Percentiles rank a stretch among this genome's conserved stretches.
These are phyloP conservation scores for Myripristis murdjan DNA, from an alignment of 2,797 vertebrate species.

Conservation along the genomic window DNA sequence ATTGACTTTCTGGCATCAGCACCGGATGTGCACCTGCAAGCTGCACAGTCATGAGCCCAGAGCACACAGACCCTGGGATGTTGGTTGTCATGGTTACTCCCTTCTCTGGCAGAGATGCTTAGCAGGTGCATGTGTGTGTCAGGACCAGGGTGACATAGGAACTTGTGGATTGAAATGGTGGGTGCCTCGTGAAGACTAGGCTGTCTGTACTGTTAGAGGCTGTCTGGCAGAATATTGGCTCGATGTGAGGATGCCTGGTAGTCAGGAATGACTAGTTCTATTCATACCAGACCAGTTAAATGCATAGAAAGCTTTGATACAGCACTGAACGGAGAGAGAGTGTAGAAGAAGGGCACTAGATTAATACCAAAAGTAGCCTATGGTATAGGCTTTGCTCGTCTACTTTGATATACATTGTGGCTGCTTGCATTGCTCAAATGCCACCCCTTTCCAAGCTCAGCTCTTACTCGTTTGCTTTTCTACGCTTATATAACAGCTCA, in stretches of 20 bases:
- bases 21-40: slow-evolving; percentile 86
- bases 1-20: slow-evolving; percentile 83
- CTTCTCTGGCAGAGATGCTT: slow-evolving; percentile 82
- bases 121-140: slow-evolving; percentile 84
- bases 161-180: slow-evolving; percentile 80
- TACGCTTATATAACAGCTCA: slow-evolving; percentile 9
- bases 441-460: slow-evolving; percentile 6
- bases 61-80: slow-evolving; percentile 81
- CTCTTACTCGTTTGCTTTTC: slow-evolving; percentile 12
- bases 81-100: slow-evolving; percentile 84
- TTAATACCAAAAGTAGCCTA: slow-evolving; percentile 25
- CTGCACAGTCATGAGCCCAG: slow-evolving; percentile 82
- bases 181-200: slow-evolving; percentile 81
- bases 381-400: slow-evolving; percentile 7
- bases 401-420: slow-evolving; percentile 11
- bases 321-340: slow-evolving; percentile 48
- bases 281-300: slow-evolving; percentile 74
- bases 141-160: slow-evolving; percentile 82
- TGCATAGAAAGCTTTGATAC: slow-evolving; percentile 65
- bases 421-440: background rate
- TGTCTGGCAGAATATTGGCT: slow-evolving; percentile 76
- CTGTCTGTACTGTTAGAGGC: slow-evolving; percentile 81
- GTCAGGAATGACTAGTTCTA: slow-evolving; percentile 80
- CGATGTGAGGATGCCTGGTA: slow-evolving; percentile 64
- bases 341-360: slow-evolving; percentile 28